A percentile compares a stretch with the other conserved stretches of the same genome.
These are phyloP conservation scores for Diploptera punctata DNA, from an alignment of 2,888 invertebrate species.

Conservation along the genomic window DNA sequence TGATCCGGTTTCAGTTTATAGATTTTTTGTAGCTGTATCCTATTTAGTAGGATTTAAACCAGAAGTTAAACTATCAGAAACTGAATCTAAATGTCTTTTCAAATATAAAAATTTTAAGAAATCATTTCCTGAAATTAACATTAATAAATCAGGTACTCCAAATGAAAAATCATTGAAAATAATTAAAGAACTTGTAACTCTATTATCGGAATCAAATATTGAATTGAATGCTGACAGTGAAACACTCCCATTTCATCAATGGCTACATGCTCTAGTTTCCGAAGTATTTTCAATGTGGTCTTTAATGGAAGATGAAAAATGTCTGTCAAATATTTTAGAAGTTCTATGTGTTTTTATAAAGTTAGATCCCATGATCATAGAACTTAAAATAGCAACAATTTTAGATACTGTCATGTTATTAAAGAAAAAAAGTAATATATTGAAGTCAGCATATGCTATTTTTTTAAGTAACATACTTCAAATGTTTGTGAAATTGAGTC, in stretches of 20 bases:
- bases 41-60: conserved; percentile 14
- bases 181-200: neutral
- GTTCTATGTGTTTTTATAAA: neutral
- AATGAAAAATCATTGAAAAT: neutral
- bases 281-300: neutral
- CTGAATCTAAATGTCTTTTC: neutral
- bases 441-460: neutral
- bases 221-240: neutral
- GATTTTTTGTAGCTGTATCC: neutral
- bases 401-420: conserved; percentile 1
- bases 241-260: neutral
- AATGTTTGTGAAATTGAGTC: conserved; percentile 23
- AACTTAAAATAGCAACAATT: neutral
- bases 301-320: neutral
- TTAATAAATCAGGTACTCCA: neutral
- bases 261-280: neutral
- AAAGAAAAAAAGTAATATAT: neutral
- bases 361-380: neutral
- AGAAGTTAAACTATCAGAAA: neutral
- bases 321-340: neutral
- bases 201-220: neutral
- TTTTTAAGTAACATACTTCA: neutral
- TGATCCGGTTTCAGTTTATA: neutral
- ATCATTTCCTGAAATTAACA: neutral
- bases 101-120: conserved; percentile 13